phyloP scores from a whole-genome alignment of 2,797 vertebrate species.

The Trachops cirrhosus region DNA sequence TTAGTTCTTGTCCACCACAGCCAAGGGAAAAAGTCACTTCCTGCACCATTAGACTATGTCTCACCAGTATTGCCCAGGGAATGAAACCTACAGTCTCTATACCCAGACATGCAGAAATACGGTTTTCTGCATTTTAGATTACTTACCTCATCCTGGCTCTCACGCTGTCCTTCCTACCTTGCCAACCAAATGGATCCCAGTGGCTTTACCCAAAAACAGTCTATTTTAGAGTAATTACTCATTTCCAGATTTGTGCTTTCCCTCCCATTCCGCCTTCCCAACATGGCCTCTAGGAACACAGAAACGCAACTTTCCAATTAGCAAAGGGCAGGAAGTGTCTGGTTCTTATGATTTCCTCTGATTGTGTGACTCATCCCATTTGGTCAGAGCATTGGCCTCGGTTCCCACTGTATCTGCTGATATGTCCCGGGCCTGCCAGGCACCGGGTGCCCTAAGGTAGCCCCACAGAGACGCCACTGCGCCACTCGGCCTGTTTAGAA shows the following conservation, averaged over 20 bases:
- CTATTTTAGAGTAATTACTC: constrained; percentile 43
- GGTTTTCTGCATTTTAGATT: constrained; percentile 60
- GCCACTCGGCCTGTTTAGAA: background rate
- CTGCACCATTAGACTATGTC: background rate
- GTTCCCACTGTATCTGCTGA: background rate
- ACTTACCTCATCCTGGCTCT: constrained; percentile 67
- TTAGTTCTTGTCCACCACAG: background rate
- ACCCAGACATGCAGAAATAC: constrained; percentile 16
- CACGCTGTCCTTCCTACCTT: background rate
- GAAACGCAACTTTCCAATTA: background rate
- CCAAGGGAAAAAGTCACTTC: background rate
- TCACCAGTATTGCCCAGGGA: background rate
- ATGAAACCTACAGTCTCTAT: background rate
- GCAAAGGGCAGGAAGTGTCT: background rate
- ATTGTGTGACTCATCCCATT: background rate
- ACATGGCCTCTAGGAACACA: background rate
- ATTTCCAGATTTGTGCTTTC: constrained; percentile 39
- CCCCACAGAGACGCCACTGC: no score
- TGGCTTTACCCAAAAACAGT: constrained; percentile 50
- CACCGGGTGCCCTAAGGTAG: background rate
- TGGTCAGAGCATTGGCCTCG: background rate
- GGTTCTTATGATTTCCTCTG: background rate
- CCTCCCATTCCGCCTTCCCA: background rate
- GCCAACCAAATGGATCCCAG: constrained; percentile 40
- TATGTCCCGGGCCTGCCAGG: background rate